Percentiles rank a stretch among this genome's conserved stretches.
Conservation (phyloP, 2,888 invertebrate species). For the Frankliniella fusca region DNA sequence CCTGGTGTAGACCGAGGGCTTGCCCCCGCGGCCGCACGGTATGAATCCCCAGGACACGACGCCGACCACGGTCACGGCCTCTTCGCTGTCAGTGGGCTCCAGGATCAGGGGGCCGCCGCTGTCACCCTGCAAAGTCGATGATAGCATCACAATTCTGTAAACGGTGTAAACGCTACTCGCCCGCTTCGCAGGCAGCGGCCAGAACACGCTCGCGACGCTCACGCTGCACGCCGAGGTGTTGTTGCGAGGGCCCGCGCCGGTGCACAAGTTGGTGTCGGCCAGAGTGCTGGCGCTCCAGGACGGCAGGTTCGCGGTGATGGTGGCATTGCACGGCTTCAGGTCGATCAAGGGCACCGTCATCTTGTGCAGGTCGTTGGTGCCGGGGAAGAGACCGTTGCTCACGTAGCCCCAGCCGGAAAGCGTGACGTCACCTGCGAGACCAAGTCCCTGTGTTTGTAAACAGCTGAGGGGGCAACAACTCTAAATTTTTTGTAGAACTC, state of each 20-base stretch:
- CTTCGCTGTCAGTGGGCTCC: constrained; percentile 36
- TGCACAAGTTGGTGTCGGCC: not conserved
- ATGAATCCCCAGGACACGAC: constrained; percentile 52
- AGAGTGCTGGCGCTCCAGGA: not conserved
- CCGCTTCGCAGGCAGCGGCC: not conserved
- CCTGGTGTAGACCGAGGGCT: constrained; percentile 50
- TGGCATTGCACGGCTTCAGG: not conserved
- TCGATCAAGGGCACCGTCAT: not conserved
- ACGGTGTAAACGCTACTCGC: too few species aligned
- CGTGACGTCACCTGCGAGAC: not conserved
- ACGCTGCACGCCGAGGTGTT: not conserved
- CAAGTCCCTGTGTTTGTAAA: not conserved
- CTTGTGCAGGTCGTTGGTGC: not conserved
- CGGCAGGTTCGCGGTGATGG: not conserved
- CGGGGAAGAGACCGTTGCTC: not conserved
- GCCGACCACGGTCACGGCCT: constrained; percentile 47
- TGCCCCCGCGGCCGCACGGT: constrained; percentile 48
- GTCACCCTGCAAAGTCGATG: constrained; percentile 44
- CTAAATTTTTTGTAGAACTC: too few species aligned
- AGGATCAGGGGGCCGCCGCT: constrained; percentile 47
- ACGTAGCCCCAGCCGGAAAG: constrained; percentile 6
- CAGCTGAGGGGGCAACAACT: too few species aligned
- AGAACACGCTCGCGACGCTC: not conserved
- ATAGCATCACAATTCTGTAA: not conserved
- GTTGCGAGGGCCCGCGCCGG: not conserved